Conservation (phyloP, 2,797 vertebrate genomes). For the Scarus forsteni region DNA sequence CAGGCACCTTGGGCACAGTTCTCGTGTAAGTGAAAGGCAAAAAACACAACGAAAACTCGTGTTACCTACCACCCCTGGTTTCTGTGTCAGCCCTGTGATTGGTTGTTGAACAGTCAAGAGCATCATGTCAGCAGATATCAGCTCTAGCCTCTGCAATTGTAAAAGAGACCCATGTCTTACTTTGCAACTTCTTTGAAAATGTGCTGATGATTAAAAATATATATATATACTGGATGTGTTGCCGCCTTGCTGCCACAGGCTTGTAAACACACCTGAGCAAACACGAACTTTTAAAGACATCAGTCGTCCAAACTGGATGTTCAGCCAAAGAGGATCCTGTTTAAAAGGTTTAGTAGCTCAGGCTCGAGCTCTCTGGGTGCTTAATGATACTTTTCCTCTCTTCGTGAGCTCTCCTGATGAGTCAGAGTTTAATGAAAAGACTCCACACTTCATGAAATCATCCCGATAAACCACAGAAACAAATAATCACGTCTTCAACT, state of each 20-base stretch:
- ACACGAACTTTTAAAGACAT: slow-evolving; percentile 2
- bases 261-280: slow-evolving; percentile 18
- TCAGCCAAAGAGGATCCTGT: slow-evolving; percentile 41
- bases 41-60: too few species aligned
- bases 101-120: too few species aligned
- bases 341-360: slow-evolving; percentile 10
- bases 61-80: too few species aligned
- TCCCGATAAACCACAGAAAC: slow-evolving; percentile 2
- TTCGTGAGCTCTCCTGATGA: background rate
- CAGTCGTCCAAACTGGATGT: slow-evolving; percentile 29
- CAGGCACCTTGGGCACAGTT: too few species aligned
- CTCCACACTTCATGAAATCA: background rate
- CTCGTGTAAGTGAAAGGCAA: too few species aligned
- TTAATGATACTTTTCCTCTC: background rate
- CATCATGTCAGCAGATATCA: too few species aligned
- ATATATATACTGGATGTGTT: too few species aligned
- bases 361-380: background rate
- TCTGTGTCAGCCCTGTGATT: too few species aligned
- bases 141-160: too few species aligned
- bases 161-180: too few species aligned
- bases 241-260: background rate
- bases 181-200: too few species aligned
- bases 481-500: background rate
- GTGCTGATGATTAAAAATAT: too few species aligned
- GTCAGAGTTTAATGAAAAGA: background rate